phyloP scores from a whole-genome alignment of 2,888 invertebrate species.

The Limnephilus marmoratus region DNA sequence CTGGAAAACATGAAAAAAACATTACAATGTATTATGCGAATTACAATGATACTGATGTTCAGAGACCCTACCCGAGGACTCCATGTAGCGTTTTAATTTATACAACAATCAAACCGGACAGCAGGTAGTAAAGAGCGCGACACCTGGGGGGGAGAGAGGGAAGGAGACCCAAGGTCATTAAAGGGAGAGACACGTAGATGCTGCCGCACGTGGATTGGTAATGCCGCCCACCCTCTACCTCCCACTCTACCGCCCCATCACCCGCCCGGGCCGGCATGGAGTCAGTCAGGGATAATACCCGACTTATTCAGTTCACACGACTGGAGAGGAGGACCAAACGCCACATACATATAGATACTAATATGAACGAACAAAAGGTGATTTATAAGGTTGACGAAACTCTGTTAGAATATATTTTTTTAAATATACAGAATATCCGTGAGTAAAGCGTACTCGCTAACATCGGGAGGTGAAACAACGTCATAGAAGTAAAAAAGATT shows the following conservation, averaged over 20 bases:
- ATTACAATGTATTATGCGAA: not conserved
- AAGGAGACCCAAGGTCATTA: not conserved
- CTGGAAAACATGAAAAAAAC: not conserved
- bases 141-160: not conserved
- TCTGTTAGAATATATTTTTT: not conserved
- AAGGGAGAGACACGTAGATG: not conserved
- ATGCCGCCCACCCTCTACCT: not conserved
- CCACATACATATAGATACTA: not conserved
- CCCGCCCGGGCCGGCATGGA: not conserved
- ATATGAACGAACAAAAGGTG: not conserved
- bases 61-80: not conserved
- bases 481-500: too few relatives aligned
- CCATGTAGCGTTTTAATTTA: not conserved
- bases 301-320: not conserved
- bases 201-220: not conserved
- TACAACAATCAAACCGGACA: conserved; percentile 3
- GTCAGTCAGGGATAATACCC: not conserved
- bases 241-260: not conserved
- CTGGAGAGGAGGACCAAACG: not conserved
- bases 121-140: not conserved
- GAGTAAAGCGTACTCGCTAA: too few relatives aligned
- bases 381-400: not conserved
- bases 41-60: not conserved
- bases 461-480: too few relatives aligned
- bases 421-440: too few relatives aligned